Conservation (phyloP, 2,113 vertebrate species). For the Ochotona curzoniae region DNA sequence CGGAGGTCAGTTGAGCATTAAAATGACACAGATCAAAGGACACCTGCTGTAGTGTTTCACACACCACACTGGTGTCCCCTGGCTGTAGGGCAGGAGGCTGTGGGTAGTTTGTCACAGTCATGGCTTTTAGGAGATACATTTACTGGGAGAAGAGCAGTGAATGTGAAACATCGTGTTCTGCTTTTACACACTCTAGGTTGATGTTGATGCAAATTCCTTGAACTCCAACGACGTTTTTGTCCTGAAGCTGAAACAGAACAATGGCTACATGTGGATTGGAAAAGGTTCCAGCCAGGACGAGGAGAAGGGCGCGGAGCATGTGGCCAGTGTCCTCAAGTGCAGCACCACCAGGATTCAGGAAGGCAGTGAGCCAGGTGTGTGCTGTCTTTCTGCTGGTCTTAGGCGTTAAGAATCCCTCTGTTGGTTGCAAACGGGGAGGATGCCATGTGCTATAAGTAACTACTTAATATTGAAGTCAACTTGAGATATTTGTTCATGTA, state of each 20-base stretch:
- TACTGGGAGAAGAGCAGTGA: neutral
- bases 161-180: neutral
- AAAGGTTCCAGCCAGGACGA: conserved; percentile 92
- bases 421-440: neutral
- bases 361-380: conserved; percentile 91
- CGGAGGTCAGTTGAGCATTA: neutral
- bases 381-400: accelerated
- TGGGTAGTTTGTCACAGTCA: neutral
- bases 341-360: conserved; percentile 85
- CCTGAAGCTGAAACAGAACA: conserved; percentile 87
- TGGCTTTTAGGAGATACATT: neutral
- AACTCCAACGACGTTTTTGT: conserved; percentile 96
- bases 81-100: neutral
- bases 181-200: conserved; percentile 86
- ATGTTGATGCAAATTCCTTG: conserved; percentile 86
- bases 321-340: conserved; percentile 87
- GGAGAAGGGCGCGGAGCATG: conserved; percentile 88
- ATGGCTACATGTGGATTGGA: conserved; percentile 91
- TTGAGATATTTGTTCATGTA: neutral
- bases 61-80: accelerated
- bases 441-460: neutral
- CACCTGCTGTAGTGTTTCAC: neutral
- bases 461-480: neutral
- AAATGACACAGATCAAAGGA: neutral
- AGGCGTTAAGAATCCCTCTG: neutral